Evolutionary conservation across 2,888 invertebrate species (phyloP), one percentile per base, ranked within the genome.

Genomic region (Fragum sueziense): DNA sequence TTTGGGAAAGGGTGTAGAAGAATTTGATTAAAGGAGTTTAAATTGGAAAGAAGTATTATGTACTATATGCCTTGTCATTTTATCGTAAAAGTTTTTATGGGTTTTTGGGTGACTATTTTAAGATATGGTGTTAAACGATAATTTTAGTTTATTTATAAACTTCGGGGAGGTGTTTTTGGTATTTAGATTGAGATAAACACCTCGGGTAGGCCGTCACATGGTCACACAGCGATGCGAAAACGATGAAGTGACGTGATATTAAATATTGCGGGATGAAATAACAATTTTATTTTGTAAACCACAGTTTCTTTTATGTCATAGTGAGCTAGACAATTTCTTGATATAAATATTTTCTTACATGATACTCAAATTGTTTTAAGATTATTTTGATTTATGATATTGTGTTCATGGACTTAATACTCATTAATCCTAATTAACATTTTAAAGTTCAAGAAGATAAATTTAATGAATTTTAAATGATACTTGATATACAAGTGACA

Each of bases 61-160:
- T 57, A 6, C 17, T 20, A 57, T 57, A 4, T 57, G 57, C 20
- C 25, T n/a, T n/a, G 25, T 25, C 20, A 57, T 2, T 17, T 52
- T 41, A 14, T 9, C 25, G 25, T 9, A 47, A 31, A 14, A 9
- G 6, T 54, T 70, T 51, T 70, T 70, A 57, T 70, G 69, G 72
- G 69, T 59, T 69, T 72, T 71, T 65, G 65, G 37, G 67, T 70
- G 65, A 34, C 74, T 79, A 79, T 74, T 74, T 79, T 79, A 74
- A 79, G 74, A 74, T 27, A 74, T 65, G 70, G 62, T 67, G 70
- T 57, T 37, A n/a, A n/a, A 29, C 52, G 74, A 65, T 79, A 74
- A 74, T 67, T 74, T 74, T 70, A 79, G 78, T 33, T 31, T 70
- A 70, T 70, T 70, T 70, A 54, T 70, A 70, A 70, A 52, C 70